These are phyloP conservation scores for Xylota sylvarum DNA, from an alignment of 2,888 invertebrate species.

Conservation along the genomic window DNA sequence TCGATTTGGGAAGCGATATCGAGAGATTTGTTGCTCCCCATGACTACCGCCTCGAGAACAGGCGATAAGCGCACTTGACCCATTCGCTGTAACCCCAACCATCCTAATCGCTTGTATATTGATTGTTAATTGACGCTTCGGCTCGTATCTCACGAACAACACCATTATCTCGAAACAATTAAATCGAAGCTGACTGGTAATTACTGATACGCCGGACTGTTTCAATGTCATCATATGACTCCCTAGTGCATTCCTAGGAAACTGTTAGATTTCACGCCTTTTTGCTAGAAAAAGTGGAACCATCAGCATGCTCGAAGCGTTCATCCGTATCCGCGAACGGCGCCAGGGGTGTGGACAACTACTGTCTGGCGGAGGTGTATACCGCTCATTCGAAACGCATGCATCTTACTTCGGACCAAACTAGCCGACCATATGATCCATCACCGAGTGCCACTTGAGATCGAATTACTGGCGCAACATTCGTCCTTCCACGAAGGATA, in stretches of 20 bases:
- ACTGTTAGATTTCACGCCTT: slow-evolving; percentile 74
- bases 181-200: slow-evolving; percentile 33
- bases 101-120: slow-evolving; percentile 78
- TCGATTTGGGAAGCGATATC: slow-evolving; percentile 64
- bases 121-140: slow-evolving; percentile 77
- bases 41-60: slow-evolving; percentile 33
- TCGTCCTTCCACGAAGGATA: slow-evolving; percentile 73
- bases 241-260: slow-evolving; percentile 14
- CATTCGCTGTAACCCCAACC: slow-evolving; percentile 50
- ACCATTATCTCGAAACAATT: slow-evolving; percentile 64
- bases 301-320: slow-evolving; percentile 12
- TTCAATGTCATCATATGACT: slow-evolving; percentile 56
- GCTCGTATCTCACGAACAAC: slow-evolving; percentile 15
- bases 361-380: slow-evolving; percentile 69
- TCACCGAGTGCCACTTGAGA: slow-evolving; percentile 61
- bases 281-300: slow-evolving; percentile 23
- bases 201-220: slow-evolving; percentile 43
- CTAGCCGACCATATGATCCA: slow-evolving; percentile 49
- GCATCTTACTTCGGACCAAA: slow-evolving; percentile 54
- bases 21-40: slow-evolving; percentile 58
- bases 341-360: slow-evolving; percentile 71
- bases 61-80: slow-evolving; percentile 75
- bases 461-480: slow-evolving; percentile 56
- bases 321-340: slow-evolving; percentile 63
- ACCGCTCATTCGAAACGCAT: slow-evolving; percentile 71